Conservation (phyloP, 2,113 vertebrate genomes). For the Sphaerodactylus townsendi region DNA sequence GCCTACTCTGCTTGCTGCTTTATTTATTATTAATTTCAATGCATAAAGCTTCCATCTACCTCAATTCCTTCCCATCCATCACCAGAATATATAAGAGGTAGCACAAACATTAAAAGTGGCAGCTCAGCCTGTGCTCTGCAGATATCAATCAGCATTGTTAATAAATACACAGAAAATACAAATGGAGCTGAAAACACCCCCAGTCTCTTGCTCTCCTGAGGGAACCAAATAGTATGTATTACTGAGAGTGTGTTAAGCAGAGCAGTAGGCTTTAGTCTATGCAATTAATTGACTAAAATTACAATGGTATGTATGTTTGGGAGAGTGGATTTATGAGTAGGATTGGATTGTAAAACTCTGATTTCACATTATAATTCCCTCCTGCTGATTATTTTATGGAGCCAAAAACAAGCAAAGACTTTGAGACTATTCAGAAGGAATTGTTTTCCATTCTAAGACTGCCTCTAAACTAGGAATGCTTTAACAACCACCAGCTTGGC, state of each 20-base stretch:
- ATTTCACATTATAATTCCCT: background rate
- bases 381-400: background rate
- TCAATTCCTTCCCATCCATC: slow-evolving; percentile 16
- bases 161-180: background rate
- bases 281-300: background rate
- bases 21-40: slow-evolving; percentile 32
- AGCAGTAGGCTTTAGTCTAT: background rate
- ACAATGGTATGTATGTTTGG: background rate
- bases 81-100: background rate
- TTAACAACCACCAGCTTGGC: too few species aligned
- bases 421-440: background rate
- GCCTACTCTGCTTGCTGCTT: background rate
- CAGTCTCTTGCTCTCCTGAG: background rate
- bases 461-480: background rate
- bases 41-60: background rate
- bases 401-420: background rate
- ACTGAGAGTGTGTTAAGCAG: background rate
- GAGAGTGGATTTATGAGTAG: too few species aligned
- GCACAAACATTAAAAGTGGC: background rate
- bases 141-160: slow-evolving; percentile 1
- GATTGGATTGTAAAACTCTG: background rate
- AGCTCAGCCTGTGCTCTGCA: background rate
- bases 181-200: background rate
- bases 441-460: background rate
- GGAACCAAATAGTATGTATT: background rate